Conservation (phyloP, 2,888 invertebrate species). For the Polia nebulosa region DNA sequence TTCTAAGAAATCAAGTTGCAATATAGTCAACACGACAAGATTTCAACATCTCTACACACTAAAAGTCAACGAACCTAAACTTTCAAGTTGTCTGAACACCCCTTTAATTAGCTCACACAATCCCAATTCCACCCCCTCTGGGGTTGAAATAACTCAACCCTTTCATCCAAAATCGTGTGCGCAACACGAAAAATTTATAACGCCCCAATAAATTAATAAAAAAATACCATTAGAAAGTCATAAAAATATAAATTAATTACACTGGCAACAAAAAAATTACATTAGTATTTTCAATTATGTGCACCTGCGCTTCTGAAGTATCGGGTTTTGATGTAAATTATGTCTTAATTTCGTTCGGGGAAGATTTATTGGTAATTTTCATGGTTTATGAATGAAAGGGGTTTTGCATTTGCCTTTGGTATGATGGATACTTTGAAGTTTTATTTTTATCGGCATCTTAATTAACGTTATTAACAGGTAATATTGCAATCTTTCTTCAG, state of each 20-base stretch:
- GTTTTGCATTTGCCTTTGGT: conserved; percentile 12
- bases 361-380: conserved; percentile 60
- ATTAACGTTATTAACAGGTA: conserved; percentile 8
- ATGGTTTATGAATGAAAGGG: conserved; percentile 39
- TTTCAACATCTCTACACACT: conserved; percentile 32
- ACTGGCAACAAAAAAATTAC: conserved; percentile 66
- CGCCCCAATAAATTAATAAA: conserved; percentile 69
- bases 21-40: conserved; percentile 13
- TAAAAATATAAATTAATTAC: conserved; percentile 79
- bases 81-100: conserved; percentile 48
- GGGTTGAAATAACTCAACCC: conserved; percentile 54
- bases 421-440: conserved; percentile 14
- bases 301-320: conserved; percentile 71
- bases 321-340: conserved; percentile 59
- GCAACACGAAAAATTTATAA: conserved; percentile 61
- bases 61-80: conserved; percentile 51
- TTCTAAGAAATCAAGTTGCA: background rate
- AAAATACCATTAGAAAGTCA: conserved; percentile 75
- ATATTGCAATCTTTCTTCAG: too few species aligned
- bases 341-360: conserved; percentile 58
- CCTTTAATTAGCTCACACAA: conserved; percentile 58
- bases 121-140: conserved; percentile 53
- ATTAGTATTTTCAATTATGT: conserved; percentile 69
- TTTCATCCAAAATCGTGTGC: conserved; percentile 58
- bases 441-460: conserved; percentile 23